A percentile compares a stretch with the other conserved stretches of the same genome.
These are phyloP conservation scores for roundworm (Caenorhabditis elegans) DNA, from an alignment of 1,140 invertebrate species.

Conservation along the genomic window WBcel235 BX284602.5:3842001-3842500, in stretches of 20 bases:
- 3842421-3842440: background rate
- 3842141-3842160: background rate
- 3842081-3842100: too few species aligned
- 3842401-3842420: background rate
- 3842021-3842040: too few species aligned
- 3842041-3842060: too few species aligned
- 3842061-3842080: too few species aligned
- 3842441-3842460: slow-evolving; percentile 4
- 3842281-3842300: background rate
- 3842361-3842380: slow-evolving; percentile 26
- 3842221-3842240: background rate
- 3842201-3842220: background rate
- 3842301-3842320: background rate
- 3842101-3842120: too few species aligned
- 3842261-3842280: slow-evolving; percentile 14
- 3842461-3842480: slow-evolving; percentile 20
- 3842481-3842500: background rate
- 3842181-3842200: background rate
- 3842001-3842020: too few species aligned
- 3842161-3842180: slow-evolving; percentile 6
- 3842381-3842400: background rate
- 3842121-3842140: background rate
- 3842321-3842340: background rate
- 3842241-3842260: background rate
- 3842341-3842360: background rate